Conservation (phyloP, 2,113 vertebrate genomes). For the Syngnathoides biaculeatus region DNA sequence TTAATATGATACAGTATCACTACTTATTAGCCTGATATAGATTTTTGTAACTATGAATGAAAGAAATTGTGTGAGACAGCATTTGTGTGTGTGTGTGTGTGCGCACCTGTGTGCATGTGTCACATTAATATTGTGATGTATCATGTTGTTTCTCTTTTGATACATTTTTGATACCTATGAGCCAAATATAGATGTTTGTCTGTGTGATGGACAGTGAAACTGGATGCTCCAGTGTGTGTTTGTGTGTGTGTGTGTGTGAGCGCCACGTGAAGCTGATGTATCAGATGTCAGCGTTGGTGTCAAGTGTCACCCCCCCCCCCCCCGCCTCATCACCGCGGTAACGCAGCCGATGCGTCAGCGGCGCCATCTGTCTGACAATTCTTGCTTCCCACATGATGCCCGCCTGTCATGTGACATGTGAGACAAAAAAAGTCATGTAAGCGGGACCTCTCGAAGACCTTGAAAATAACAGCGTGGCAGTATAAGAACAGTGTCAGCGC, state of each 20-base stretch:
- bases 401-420: neutral
- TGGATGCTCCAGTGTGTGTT: neutral
- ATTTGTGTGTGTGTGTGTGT: neutral
- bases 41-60: neutral
- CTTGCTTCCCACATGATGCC: neutral
- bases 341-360: constrained; percentile 10
- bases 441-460: no score
- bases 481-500: no score
- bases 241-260: constrained; percentile 36
- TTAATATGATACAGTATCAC: neutral
- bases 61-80: neutral
- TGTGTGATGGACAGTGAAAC: neutral
- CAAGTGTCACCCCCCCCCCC: constrained; percentile 39
- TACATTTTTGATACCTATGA: neutral
- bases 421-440: neutral
- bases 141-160: neutral
- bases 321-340: constrained; percentile 35
- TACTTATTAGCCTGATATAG: neutral
- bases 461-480: no score
- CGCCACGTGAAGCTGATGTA: constrained; percentile 46
- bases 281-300: constrained; percentile 57
- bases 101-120: constrained; percentile 1
- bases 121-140: neutral
- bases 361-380: constrained; percentile 27
- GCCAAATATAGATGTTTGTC: neutral